A percentile compares a stretch with the other conserved stretches of the same genome.
phyloP scores from a whole-genome alignment of 2,797 vertebrate genomes.

The Bufotes viridis region DNA sequence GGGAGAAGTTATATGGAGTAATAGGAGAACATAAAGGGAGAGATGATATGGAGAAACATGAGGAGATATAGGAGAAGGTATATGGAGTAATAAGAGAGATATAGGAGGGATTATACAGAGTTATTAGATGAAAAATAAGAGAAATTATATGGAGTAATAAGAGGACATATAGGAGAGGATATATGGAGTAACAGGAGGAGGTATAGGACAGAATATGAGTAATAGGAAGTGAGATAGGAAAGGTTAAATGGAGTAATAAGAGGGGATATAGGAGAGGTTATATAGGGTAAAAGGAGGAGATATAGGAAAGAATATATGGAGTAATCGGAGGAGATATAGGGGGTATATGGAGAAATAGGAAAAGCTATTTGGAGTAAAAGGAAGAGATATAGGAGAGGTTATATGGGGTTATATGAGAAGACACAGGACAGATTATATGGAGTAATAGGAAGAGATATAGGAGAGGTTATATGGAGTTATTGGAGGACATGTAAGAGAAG shows the following conservation, averaged over 20 bases:
- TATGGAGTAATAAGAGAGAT: constrained; percentile 1
- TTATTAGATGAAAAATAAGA: not conserved
- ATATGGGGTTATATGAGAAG: too few species aligned
- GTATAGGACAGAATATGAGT: not conserved
- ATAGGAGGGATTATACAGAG: not conserved
- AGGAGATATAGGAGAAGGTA: not conserved
- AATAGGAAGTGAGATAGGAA: not conserved
- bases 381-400: too few species aligned
- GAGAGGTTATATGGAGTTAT: too few species aligned
- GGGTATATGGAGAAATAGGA: too few species aligned
- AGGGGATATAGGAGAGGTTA: not conserved
- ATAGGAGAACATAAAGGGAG: not conserved
- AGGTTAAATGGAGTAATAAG: not conserved
- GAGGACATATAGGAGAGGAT: not conserved
- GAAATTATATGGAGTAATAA: constrained; percentile 22
- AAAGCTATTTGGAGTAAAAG: too few species aligned
- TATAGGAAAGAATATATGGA: too few species aligned
- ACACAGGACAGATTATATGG: too few species aligned
- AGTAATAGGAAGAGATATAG: too few species aligned
- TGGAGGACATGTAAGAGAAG: too few species aligned
- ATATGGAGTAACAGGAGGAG: constrained; percentile 33
- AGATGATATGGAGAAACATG: not conserved
- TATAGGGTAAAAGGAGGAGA: not conserved
- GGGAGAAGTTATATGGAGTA: not conserved
- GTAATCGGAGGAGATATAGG: too few species aligned